A percentile compares a stretch with the other conserved stretches of the same genome.
phyloP scores from a whole-genome alignment of 2,797 vertebrate genomes.

The Centroberyx gerrardi region DNA sequence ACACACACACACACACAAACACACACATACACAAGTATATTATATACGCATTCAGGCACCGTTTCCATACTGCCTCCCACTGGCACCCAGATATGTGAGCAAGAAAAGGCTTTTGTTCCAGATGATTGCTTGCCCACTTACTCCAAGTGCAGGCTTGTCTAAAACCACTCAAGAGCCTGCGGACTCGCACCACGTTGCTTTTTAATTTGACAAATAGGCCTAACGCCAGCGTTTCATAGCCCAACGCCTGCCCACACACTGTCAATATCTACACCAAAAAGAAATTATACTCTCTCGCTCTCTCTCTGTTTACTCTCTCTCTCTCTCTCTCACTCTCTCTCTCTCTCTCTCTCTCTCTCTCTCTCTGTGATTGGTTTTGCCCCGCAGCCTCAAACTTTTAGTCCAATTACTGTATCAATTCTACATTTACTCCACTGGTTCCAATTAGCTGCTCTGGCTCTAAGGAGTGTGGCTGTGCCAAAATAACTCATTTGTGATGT shows the following conservation, averaged over 20 bases:
- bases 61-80: conserved; percentile 39
- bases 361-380: conserved; percentile 48
- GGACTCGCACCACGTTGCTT: conserved; percentile 63
- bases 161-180: conserved; percentile 72
- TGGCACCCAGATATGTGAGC: conserved; percentile 33
- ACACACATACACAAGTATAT: conserved; percentile 12
- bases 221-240: conserved; percentile 68
- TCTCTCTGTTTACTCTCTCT: neutral
- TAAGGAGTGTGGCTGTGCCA: conserved; percentile 50
- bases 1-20: conserved; percentile 5
- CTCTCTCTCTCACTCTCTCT: neutral
- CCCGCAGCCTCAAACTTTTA: conserved; percentile 67
- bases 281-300: conserved; percentile 52
- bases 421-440: conserved; percentile 65
- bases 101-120: conserved; percentile 64
- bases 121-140: conserved; percentile 71
- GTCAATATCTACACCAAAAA: conserved; percentile 70
- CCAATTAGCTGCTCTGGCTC: conserved; percentile 73
- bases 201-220: conserved; percentile 81
- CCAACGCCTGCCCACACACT: conserved; percentile 69
- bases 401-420: conserved; percentile 75
- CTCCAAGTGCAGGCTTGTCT: conserved; percentile 61
- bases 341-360: conserved; percentile 28
- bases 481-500: conserved; percentile 68
- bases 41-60: conserved; percentile 6